These are phyloP conservation scores for Monodelphis domestica DNA, from an alignment of 2,797 vertebrate species.

Conservation along the genomic window DNA sequence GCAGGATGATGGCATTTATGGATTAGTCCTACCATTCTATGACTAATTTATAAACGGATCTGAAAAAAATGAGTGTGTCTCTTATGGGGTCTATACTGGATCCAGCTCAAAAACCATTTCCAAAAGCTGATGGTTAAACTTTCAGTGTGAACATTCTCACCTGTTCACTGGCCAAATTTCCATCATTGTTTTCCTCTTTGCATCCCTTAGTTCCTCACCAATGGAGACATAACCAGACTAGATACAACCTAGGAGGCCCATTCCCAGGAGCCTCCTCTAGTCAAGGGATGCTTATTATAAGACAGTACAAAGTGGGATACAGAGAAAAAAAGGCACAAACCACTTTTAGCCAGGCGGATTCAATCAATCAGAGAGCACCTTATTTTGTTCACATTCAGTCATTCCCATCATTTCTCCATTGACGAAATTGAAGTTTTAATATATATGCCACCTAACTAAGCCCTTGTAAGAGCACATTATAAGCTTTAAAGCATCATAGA, in stretches of 20 bases:
- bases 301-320: background rate
- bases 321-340: background rate
- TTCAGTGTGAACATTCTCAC: background rate
- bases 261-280: too few relatives aligned
- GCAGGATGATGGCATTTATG: background rate
- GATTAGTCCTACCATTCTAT: background rate
- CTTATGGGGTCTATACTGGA: background rate
- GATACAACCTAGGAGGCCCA: background rate
- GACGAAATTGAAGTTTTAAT: background rate
- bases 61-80: background rate
- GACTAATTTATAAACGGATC: background rate
- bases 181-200: background rate
- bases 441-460: too few relatives aligned
- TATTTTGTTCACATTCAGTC: background rate
- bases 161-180: background rate
- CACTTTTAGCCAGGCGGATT: background rate
- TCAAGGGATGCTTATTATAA: background rate
- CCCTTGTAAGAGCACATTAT: too few relatives aligned
- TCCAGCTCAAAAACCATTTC: background rate
- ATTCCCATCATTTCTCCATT: background rate
- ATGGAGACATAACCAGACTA: too few relatives aligned
- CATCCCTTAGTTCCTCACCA: background rate
- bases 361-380: background rate
- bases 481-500: too few relatives aligned
- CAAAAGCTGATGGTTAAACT: background rate